Conservation (phyloP, 2,888 invertebrate genomes). For the Chouioia cunea region DNA sequence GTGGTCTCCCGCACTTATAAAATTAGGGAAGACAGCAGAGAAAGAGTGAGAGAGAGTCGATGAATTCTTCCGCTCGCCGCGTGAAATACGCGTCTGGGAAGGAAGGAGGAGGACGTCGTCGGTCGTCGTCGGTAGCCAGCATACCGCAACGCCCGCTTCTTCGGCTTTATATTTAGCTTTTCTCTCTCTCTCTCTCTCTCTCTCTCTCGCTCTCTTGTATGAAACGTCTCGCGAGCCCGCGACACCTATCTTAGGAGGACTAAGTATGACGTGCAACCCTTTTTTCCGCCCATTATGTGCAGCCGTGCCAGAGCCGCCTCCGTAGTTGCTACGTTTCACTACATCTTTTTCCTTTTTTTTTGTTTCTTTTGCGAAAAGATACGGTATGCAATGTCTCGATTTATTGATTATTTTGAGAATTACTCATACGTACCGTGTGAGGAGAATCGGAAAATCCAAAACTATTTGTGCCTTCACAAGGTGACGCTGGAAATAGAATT, state of each 20-base stretch:
- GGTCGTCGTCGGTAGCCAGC: conserved; percentile 26
- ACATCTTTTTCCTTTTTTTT: no score
- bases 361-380: conserved; percentile 5
- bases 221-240: background rate
- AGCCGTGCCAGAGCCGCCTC: no score
- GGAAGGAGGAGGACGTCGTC: conserved; percentile 49
- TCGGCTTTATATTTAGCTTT: conserved; percentile 65
- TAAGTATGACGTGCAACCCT: background rate
- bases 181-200: conserved; percentile 14
- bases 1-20: conserved; percentile 33
- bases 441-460: no score
- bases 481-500: no score
- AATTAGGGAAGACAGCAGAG: conserved; percentile 19
- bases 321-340: no score
- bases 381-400: conserved; percentile 10
- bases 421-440: no score
- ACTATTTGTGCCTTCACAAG: no score
- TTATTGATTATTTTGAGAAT: background rate
- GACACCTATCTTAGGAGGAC: conserved; percentile 4
- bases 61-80: conserved; percentile 38
- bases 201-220: no score
- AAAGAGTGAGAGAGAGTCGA: background rate
- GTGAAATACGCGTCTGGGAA: conserved; percentile 44
- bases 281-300: conserved; percentile 2
- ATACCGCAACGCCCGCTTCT: conserved; percentile 53